Conservation (phyloP, 2,113 vertebrate genomes). For the Python bivittatus region DNA sequence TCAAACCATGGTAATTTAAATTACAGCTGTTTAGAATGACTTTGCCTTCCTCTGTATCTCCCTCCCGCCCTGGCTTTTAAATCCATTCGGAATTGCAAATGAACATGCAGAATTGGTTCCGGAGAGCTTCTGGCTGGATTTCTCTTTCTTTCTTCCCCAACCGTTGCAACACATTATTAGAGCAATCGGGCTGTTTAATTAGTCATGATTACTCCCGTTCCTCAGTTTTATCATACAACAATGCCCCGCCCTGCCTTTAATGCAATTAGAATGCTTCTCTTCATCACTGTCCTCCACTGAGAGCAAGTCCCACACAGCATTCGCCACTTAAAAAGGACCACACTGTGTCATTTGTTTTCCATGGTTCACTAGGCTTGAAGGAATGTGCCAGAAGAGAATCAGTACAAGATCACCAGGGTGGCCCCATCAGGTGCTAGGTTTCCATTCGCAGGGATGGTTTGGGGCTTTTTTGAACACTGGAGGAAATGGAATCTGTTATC, state of each 20-base stretch:
- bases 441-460: not conserved
- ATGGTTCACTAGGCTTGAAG: not conserved
- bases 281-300: not conserved
- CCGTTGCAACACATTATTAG: not conserved
- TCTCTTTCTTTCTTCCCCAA: not conserved
- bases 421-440: no score
- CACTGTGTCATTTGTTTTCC: not conserved
- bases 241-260: not conserved
- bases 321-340: not conserved
- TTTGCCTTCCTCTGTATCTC: conserved; percentile 27
- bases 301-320: not conserved
- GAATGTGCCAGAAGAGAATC: not conserved
- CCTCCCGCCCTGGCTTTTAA: conserved; percentile 4
- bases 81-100: conserved; percentile 50
- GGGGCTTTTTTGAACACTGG: not conserved
- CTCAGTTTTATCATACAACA: not conserved
- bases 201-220: conserved; percentile 13
- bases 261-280: not conserved
- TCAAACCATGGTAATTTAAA: conserved; percentile 65
- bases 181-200: conserved; percentile 21
- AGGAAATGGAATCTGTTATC: not conserved
- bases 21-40: conserved; percentile 66
- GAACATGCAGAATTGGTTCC: conserved; percentile 46
- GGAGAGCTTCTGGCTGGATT: not conserved
- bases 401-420: not conserved